These are phyloP conservation scores for Astropecten irregularis DNA, from an alignment of 53 echinoderm and acorn worm species.

Conservation along the genomic window DNA sequence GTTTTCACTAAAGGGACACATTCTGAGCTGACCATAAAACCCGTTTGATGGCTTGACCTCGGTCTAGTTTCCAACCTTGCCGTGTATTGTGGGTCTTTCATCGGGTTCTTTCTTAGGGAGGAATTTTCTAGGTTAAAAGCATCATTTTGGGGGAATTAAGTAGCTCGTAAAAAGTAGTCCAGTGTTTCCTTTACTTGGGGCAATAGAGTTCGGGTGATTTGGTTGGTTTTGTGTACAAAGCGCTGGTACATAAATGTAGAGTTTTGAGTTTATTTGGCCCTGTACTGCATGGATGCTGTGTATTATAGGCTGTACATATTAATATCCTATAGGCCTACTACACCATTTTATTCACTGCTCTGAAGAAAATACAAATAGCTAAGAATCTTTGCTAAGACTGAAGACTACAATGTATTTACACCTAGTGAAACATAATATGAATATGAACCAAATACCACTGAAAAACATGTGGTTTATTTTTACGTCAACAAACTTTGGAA, in stretches of 20 bases:
- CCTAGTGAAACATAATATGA: too few relatives aligned
- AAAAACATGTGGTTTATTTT: too few relatives aligned
- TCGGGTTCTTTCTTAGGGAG: not conserved
- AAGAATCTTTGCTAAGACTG: too few relatives aligned
- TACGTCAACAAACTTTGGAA: too few relatives aligned
- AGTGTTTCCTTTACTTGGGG: slow-evolving; percentile 12
- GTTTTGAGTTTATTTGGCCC: not conserved
- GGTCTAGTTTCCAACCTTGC: not conserved
- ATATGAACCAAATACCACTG: too few relatives aligned
- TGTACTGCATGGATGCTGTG: too few relatives aligned
- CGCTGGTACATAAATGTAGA: not conserved
- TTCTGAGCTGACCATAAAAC: slow-evolving; percentile 37
- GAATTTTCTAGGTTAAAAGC: not conserved
- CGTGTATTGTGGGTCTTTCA: too few relatives aligned
- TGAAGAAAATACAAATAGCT: too few relatives aligned
- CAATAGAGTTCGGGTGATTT: not conserved
- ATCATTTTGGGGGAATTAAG: slow-evolving; percentile 13
- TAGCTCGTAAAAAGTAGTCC: not conserved
- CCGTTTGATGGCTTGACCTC: slow-evolving; percentile 3
- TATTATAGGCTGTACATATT: too few relatives aligned
- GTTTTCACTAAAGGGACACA: not conserved
- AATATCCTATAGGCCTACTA: too few relatives aligned
- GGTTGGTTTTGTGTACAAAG: not conserved
- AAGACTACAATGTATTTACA: too few relatives aligned
- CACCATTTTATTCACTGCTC: too few relatives aligned